phyloP scores from a whole-genome alignment of 2,797 vertebrate genomes.

The Anableps anableps region DNA sequence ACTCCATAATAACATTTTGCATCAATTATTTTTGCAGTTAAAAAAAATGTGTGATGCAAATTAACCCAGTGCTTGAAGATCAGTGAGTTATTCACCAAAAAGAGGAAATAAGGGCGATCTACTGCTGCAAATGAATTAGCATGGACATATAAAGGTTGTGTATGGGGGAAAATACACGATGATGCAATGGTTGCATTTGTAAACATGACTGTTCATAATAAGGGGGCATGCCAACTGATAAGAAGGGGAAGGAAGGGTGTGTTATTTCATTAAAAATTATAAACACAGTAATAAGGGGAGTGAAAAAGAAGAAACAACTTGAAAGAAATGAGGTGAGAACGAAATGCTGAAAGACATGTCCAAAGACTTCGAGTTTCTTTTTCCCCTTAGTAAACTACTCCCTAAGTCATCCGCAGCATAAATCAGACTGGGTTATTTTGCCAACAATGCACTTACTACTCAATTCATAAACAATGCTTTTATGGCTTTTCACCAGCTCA shows the following conservation, averaged over 20 bases:
- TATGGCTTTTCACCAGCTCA: conserved; percentile 70
- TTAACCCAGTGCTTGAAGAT: neutral
- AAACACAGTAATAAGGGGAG: neutral
- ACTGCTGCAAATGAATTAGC: conserved; percentile 45
- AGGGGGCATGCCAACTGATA: conserved; percentile 7
- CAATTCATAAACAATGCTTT: conserved; percentile 75
- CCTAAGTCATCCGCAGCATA: conserved; percentile 54
- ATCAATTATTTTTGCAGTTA: neutral
- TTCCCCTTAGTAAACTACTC: conserved; percentile 37
- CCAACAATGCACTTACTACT: conserved; percentile 79
- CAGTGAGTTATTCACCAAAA: neutral
- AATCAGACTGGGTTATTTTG: conserved; percentile 70
- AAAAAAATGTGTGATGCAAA: neutral
- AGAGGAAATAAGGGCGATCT: conserved; percentile 17
- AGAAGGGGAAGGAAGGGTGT: neutral
- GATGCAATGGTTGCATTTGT: conserved; percentile 22
- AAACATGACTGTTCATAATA: conserved; percentile 14
- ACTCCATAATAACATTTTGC: neutral
- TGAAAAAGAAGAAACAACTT: conserved; percentile 11
- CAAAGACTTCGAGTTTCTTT: conserved; percentile 25
- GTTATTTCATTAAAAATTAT: conserved; percentile 8
- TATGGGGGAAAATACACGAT: conserved; percentile 35
- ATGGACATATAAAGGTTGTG: conserved; percentile 48
- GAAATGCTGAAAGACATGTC: conserved; percentile 12
- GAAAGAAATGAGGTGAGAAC: neutral